A percentile compares a stretch with the other conserved stretches of the same genome.
phyloP scores from a whole-genome alignment of 2,888 invertebrate species.

The Apotomis turbidana region DNA sequence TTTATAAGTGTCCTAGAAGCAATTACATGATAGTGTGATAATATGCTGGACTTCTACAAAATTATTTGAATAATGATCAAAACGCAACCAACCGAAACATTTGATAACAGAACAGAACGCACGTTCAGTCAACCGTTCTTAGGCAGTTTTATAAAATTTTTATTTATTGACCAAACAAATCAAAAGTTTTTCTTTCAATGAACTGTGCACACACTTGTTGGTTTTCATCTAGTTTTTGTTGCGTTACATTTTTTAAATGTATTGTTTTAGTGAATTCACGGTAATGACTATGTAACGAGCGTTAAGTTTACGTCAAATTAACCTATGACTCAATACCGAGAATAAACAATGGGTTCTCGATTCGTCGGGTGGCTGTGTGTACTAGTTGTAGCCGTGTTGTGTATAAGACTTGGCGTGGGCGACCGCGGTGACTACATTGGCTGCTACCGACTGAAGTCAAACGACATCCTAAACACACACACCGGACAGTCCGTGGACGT shows the following conservation, averaged over 20 bases:
- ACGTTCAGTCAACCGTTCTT: slow-evolving; percentile 37
- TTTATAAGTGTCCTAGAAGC: too few species aligned
- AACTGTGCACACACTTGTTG: neutral
- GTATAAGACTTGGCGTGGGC: slow-evolving; percentile 48
- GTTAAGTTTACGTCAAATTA: slow-evolving; percentile 38
- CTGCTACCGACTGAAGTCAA: slow-evolving; percentile 66
- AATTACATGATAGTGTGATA: too few species aligned
- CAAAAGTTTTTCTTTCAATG: slow-evolving; percentile 13
- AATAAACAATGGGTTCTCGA: slow-evolving; percentile 41
- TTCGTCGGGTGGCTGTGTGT: slow-evolving; percentile 24
- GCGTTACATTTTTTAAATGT: neutral
- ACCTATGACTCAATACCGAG: slow-evolving; percentile 41
- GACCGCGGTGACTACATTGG: slow-evolving; percentile 77
- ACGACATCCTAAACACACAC: slow-evolving; percentile 71
- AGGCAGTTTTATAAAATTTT: neutral
- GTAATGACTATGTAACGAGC: slow-evolving; percentile 27
- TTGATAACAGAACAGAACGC: slow-evolving; percentile 32
- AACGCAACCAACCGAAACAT: slow-evolving; percentile 33
- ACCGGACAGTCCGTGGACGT: slow-evolving; percentile 78
- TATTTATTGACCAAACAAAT: slow-evolving; percentile 37
- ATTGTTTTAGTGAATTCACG: slow-evolving; percentile 4
- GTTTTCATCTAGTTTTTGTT: neutral
- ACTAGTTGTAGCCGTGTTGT: slow-evolving; percentile 48
- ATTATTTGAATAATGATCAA: slow-evolving; percentile 24
- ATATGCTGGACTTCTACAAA: neutral